These are phyloP conservation scores for Diplodus puntazzo DNA, from an alignment of 2,797 vertebrate genomes.

Conservation along the genomic window DNA sequence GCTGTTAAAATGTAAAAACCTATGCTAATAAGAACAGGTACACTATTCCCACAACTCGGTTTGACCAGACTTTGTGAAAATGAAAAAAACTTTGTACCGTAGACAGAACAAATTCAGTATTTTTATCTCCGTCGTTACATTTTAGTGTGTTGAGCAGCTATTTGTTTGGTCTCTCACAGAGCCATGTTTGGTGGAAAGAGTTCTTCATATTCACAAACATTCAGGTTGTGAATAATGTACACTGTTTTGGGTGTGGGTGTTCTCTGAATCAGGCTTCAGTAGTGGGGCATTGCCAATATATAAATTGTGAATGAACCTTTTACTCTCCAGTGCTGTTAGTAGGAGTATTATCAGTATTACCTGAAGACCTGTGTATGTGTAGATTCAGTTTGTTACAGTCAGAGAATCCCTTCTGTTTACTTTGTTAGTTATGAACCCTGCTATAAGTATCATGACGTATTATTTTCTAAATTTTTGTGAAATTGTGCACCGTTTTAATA, in stretches of 20 bases:
- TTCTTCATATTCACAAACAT: constrained; percentile 54
- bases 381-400: constrained; percentile 66
- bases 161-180: constrained; percentile 13
- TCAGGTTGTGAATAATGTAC: constrained; percentile 54
- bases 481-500: constrained; percentile 62
- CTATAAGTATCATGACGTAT: constrained; percentile 59
- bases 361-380: constrained; percentile 60
- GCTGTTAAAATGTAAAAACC: constrained; percentile 47
- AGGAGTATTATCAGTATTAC: constrained; percentile 69
- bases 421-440: constrained; percentile 70
- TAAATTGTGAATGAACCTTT: constrained; percentile 54
- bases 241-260: constrained; percentile 40
- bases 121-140: constrained; percentile 12
- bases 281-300: constrained; percentile 41
- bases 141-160: constrained; percentile 36
- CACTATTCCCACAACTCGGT: constrained; percentile 27
- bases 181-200: constrained; percentile 32
- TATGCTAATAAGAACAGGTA: constrained; percentile 46
- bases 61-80: constrained; percentile 52
- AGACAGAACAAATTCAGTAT: neutral
- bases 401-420: constrained; percentile 36
- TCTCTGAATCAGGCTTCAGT: constrained; percentile 53
- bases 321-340: constrained; percentile 59
- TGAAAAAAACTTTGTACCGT: constrained; percentile 22
- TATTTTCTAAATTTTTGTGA: constrained; percentile 82